Evolutionary conservation across 2,113 vertebrate species (phyloP), one percentile per base, ranked within the genome.

Genomic region (Australoheros scitulus): DNA sequence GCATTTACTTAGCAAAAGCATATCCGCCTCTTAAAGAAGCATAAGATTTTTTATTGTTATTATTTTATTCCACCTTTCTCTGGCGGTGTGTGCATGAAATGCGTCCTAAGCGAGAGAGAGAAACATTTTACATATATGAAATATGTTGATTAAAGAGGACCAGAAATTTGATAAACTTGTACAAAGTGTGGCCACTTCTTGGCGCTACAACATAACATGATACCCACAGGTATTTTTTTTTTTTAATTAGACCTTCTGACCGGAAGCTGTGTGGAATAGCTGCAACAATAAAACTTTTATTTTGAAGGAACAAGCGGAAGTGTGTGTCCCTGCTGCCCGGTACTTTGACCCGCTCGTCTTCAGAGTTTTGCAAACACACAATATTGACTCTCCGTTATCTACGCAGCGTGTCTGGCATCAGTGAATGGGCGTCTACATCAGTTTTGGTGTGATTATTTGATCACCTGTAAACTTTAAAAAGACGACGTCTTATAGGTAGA

Each of bases 21-120:
- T 41, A 61, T 70, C 82, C 86, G 90, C 90, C 90, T 76, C 76
- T 84, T 83, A 84, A 92, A 91, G 81, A 63, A 43, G 38, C 5
- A 81, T 15, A 18, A 57, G 0, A 61, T 20, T 8, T 13, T 4
- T 5, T 38, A 3, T 26, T 4, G 1, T 0, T 3, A 8, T 11
- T 14, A 11, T 59, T 55, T 24, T 3, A 4, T n/a, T 81, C 7
- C 1, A 24, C 3, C 55, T 57, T 34, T 9, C 26, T 59, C 17
- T 74, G 2, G 14, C 29, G 26, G 3, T 13, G 26, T 52, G 20
- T n/a, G 17, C 9, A 6, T 52, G 20, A 72, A 50, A 6, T 15
- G 47, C 34, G 34, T 7, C 7, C 34, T 36, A 36, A 36, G 34
- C 34, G 34, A 36, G 34, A 36, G 7, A 70, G 64, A 36, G 7